Evolutionary conservation across 2,888 invertebrate genomes (phyloP).

Genomic region (Drosophila kanekoi): DNA sequence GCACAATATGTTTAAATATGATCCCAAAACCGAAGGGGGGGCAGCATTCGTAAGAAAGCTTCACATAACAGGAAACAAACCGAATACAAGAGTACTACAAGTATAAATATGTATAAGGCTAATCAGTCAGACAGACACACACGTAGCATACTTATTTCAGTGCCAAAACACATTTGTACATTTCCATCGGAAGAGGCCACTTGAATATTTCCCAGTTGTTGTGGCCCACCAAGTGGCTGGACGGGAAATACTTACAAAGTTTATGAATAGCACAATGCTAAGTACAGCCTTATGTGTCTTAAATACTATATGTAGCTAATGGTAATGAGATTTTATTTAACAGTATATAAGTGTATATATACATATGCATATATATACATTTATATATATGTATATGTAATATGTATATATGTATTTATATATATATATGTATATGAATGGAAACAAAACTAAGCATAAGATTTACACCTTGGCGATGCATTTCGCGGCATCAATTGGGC

Average conservation of each 20-base stretch:
- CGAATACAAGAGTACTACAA: conserved; percentile 2
- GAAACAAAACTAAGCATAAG: conserved; percentile 55
- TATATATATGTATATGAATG: conserved; percentile 46
- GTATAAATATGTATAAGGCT: conserved; percentile 6
- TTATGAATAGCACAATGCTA: conserved; percentile 72
- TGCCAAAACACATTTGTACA: conserved; percentile 66
- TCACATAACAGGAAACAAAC: background rate
- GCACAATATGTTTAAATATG: conserved; percentile 37
- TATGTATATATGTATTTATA: conserved; percentile 6
- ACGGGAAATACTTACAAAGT: conserved; percentile 38
- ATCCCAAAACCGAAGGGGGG: conserved; percentile 9
- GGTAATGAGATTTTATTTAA: conserved; percentile 76
- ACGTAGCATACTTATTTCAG: conserved; percentile 46
- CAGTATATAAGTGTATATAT: conserved; percentile 27
- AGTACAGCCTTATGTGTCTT: conserved; percentile 85
- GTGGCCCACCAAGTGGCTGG: conserved; percentile 16
- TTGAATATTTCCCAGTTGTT: conserved; percentile 3
- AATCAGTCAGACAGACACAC: conserved; percentile 21
- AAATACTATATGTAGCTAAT: conserved; percentile 83
- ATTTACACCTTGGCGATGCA: conserved; percentile 51
- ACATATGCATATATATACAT: conserved; percentile 27
- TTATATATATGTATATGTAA: conserved; percentile 31
- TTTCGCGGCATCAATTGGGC: conserved; percentile 22
- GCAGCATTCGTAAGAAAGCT: background rate
- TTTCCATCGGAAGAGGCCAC: conserved; percentile 52